These are phyloP conservation scores for Pachymerium ferrugineum DNA, from an alignment of 2,888 invertebrate genomes.

Conservation along the genomic window DNA sequence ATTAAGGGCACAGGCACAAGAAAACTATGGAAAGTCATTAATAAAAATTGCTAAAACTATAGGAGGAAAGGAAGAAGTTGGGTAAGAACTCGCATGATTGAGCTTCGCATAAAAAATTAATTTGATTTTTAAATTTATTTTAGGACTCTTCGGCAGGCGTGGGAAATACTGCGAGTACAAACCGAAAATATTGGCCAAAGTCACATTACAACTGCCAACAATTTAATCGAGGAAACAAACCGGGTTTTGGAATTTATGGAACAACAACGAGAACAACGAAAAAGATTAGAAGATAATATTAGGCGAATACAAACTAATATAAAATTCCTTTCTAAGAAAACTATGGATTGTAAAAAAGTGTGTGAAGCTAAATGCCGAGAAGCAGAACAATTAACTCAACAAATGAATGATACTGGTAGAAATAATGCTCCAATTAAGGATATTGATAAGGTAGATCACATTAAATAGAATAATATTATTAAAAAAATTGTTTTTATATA, in stretches of 20 bases:
- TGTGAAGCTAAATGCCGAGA: conserved; percentile 33
- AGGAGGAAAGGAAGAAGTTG: conserved; percentile 36
- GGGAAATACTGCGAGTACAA: conserved; percentile 32
- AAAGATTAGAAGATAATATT: conserved; percentile 33
- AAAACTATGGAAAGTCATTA: conserved; percentile 35
- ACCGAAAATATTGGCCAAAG: conserved; percentile 34
- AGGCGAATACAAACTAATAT: conserved; percentile 34
- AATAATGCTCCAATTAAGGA: conserved; percentile 31
- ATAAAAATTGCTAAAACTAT: conserved; percentile 33
- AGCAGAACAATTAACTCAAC: conserved; percentile 28
- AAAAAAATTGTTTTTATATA: not conserved
- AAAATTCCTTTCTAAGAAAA: conserved; percentile 34
- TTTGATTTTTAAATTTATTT: not conserved
- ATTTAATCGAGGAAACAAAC: conserved; percentile 32
- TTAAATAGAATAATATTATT: not conserved
- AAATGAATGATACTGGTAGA: conserved; percentile 23
- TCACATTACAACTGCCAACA: conserved; percentile 32
- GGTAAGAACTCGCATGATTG: conserved; percentile 29
- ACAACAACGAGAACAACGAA: conserved; percentile 33
- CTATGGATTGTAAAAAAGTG: conserved; percentile 34
- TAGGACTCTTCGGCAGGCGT: conserved; percentile 31
- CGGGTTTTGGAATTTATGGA: conserved; percentile 33
- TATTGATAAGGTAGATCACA: conserved; percentile 33
- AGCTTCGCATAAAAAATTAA: not conserved
- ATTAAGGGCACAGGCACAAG: conserved; percentile 36